These are phyloP conservation scores for Lasioglossum leucozonium DNA, from an alignment of 2,888 invertebrate genomes.

Conservation along the genomic window DNA sequence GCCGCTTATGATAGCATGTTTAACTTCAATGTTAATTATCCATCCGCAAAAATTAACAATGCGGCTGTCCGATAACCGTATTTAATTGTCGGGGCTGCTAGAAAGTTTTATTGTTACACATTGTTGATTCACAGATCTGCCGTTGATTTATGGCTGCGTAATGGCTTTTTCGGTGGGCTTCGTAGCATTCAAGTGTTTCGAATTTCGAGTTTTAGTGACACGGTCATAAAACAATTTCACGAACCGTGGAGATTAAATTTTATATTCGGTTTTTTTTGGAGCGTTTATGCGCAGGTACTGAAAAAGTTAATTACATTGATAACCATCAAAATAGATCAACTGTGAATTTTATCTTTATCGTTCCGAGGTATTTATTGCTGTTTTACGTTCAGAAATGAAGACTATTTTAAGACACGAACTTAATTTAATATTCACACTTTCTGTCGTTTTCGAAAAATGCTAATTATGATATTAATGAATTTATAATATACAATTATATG, in stretches of 20 bases:
- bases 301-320: neutral
- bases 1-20: neutral
- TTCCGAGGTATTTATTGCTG: neutral
- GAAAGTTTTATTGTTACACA: neutral
- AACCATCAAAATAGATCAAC: neutral
- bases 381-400: neutral
- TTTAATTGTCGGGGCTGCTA: neutral
- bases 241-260: neutral
- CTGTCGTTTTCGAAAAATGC: neutral
- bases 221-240: neutral
- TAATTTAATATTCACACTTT: neutral
- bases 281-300: neutral
- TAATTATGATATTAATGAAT: neutral
- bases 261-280: neutral
- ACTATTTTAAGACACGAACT: neutral
- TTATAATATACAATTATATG: no score
- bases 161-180: neutral
- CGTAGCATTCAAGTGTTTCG: neutral
- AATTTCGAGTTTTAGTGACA: neutral
- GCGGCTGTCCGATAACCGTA: neutral
- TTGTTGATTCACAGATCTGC: neutral
- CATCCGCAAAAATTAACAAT: neutral
- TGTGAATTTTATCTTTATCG: neutral
- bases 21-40: neutral
- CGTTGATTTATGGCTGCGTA: neutral